These are phyloP conservation scores for Fregata magnificens DNA, from an alignment of 2,113 vertebrate species.

Conservation along the genomic window DNA sequence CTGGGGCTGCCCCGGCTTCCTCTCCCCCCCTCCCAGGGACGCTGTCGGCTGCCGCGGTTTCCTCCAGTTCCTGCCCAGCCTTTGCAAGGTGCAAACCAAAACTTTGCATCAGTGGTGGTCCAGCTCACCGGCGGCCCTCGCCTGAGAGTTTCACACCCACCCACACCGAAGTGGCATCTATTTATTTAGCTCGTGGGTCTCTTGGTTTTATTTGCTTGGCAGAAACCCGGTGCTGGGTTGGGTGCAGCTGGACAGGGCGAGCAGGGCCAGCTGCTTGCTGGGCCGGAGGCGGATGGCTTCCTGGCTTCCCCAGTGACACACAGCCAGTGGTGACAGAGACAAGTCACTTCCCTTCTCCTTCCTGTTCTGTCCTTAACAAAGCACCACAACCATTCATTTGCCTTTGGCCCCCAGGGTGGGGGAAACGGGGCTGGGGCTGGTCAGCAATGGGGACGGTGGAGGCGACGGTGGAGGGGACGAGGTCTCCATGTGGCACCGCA, in stretches of 20 bases:
- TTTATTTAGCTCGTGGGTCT: rapidly evolving
- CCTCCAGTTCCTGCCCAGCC: neutral
- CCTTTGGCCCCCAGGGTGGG: neutral
- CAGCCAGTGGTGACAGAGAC: neutral
- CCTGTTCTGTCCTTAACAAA: neutral
- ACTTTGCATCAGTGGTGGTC: rapidly evolving
- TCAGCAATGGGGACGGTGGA: neutral
- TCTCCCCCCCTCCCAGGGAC: neutral
- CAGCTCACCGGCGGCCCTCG: rapidly evolving
- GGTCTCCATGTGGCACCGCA: rapidly evolving
- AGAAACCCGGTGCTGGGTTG: rapidly evolving
- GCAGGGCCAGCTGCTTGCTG: neutral
- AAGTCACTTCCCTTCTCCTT: constrained; percentile 1
- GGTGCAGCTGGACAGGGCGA: neutral
- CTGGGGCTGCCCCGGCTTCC: neutral
- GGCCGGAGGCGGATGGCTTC: neutral
- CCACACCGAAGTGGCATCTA: rapidly evolving
- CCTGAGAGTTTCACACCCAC: rapidly evolving
- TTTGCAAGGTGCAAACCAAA: neutral
- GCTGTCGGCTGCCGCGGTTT: neutral
- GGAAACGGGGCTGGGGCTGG: neutral
- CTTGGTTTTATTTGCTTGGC: neutral
- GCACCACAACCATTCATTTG: neutral
- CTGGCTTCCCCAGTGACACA: constrained; percentile 9
- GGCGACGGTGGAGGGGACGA: neutral